A percentile compares a stretch with the other conserved stretches of the same genome.
Evolutionary conservation across 2,888 invertebrate species (phyloP).

Genomic region (Magallana nippona): DNA sequence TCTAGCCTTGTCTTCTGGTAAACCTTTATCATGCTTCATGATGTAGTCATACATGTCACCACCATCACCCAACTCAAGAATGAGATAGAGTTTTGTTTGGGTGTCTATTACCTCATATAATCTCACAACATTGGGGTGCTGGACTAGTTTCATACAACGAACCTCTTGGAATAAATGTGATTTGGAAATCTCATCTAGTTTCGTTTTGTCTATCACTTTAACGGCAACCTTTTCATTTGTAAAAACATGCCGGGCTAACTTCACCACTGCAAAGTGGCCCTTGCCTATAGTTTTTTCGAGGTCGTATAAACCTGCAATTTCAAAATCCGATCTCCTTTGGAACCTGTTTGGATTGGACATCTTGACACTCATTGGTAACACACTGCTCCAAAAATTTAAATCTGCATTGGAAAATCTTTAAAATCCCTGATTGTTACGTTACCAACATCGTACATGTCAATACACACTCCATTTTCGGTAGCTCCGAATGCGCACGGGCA

Average conservation of each 20-base stretch:
- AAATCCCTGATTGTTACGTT: conserved; percentile 24
- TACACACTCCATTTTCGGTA: conserved; percentile 50
- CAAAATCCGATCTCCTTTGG: conserved; percentile 71
- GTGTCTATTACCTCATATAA: conserved; percentile 99
- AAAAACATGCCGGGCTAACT: conserved; percentile 98
- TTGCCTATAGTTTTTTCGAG: conserved; percentile 97
- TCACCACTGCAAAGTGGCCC: conserved; percentile 99
- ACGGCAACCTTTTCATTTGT: conserved; percentile 99
- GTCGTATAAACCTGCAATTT: conserved; percentile 91
- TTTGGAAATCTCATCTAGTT: conserved; percentile 96
- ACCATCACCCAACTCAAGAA: conserved; percentile 98
- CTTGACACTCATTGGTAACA: conserved; percentile 24
- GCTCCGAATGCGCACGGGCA: conserved; percentile 60
- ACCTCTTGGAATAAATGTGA: conserved; percentile 91
- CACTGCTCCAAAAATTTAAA: neutral
- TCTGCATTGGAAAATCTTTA: conserved; percentile 7
- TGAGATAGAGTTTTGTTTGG: conserved; percentile 92
- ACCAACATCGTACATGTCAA: conserved; percentile 42
- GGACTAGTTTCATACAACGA: conserved; percentile 98
- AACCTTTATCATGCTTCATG: conserved; percentile 93
- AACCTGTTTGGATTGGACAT: conserved; percentile 56
- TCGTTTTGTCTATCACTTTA: conserved; percentile 98
- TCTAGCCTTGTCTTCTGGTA: conserved; percentile 82
- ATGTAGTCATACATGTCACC: conserved; percentile 99
- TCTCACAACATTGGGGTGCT: conserved; percentile 98